Conservation (phyloP, 2,797 vertebrate species). For the Mormyrops attenuatus region DNA sequence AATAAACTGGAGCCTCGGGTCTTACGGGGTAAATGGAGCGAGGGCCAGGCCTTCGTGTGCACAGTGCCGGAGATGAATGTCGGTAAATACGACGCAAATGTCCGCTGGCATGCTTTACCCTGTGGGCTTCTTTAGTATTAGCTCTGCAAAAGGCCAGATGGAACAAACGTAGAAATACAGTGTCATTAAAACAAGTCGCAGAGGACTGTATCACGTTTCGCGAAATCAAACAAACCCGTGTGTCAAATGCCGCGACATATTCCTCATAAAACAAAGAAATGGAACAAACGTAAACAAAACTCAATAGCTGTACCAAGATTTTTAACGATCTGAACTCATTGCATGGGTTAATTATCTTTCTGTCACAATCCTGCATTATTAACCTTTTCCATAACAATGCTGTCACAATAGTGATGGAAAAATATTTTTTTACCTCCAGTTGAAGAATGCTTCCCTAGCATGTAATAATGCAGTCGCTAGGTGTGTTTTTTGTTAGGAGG, state of each 20-base stretch:
- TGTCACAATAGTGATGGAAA: constrained; percentile 29
- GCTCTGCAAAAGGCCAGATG: neutral
- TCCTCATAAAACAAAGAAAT: neutral
- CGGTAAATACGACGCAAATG: neutral
- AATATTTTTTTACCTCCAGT: constrained; percentile 24
- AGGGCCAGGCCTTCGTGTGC: neutral
- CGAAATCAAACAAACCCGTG: neutral
- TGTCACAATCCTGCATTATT: neutral
- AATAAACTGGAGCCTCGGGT: neutral
- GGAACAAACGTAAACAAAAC: neutral
- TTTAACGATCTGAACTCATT: neutral
- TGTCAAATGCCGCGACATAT: neutral
- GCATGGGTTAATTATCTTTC: neutral
- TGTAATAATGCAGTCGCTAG: constrained; percentile 34
- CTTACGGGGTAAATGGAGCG: neutral
- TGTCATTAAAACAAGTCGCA: neutral
- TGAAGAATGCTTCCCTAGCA: constrained; percentile 27
- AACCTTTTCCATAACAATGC: neutral
- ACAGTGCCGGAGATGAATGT: neutral
- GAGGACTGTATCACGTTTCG: neutral
- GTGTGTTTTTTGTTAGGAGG: constrained; percentile 18
- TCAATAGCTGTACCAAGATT: neutral
- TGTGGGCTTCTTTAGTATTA: neutral
- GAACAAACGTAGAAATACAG: neutral
- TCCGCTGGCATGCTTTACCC: neutral